phyloP scores from a whole-genome alignment of 2,888 invertebrate genomes.

The Nesidiocoris tenuis region DNA sequence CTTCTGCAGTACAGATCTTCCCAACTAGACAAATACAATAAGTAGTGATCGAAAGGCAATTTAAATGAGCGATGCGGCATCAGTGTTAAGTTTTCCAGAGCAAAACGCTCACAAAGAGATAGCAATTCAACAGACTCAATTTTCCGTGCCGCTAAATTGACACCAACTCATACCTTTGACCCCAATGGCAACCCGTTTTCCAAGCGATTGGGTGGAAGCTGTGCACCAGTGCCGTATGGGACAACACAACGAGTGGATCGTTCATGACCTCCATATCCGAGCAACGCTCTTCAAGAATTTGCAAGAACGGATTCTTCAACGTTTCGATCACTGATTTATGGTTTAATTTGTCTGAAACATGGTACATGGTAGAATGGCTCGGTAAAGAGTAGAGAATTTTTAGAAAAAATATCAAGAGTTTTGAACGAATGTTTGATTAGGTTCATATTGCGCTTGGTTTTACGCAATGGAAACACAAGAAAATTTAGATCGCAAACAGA shows the following conservation, averaged over 20 bases:
- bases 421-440: no score
- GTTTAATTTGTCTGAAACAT: slow-evolving; percentile 5
- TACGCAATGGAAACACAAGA: no score
- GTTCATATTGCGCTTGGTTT: no score
- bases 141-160: neutral
- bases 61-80: no score
- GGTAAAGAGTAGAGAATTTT: no score
- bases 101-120: neutral
- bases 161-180: neutral
- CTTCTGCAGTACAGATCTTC: slow-evolving; percentile 5
- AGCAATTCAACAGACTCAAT: neutral
- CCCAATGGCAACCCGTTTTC: slow-evolving; percentile 4
- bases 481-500: no score
- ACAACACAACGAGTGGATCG: slow-evolving; percentile 8
- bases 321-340: slow-evolving; percentile 16
- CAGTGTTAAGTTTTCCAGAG: no score
- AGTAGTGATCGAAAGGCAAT: neutral
- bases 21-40: slow-evolving; percentile 12
- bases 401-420: no score
- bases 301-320: slow-evolving; percentile 19
- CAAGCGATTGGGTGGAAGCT: slow-evolving; percentile 5
- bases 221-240: slow-evolving; percentile 10
- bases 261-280: slow-evolving; percentile 37
- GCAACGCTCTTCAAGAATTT: slow-evolving; percentile 9
- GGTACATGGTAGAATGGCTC: no score